Conservation (phyloP, 2,797 vertebrate species). For the Brachyrhaphis roseni region DNA sequence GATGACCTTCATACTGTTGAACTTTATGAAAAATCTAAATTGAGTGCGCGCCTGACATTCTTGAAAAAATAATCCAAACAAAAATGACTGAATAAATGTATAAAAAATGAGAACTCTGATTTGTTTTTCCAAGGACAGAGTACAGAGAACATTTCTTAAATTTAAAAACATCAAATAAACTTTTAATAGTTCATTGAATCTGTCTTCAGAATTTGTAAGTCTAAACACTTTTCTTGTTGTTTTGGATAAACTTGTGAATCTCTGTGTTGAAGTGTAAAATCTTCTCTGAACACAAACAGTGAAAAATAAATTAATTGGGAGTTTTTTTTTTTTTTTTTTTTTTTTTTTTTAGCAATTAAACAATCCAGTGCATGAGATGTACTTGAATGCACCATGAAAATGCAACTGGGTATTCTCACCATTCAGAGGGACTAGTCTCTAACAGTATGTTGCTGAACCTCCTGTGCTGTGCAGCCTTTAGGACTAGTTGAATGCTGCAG, state of each 20-base stretch:
- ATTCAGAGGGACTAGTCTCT: too few species aligned
- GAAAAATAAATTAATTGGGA: background rate
- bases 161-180: background rate
- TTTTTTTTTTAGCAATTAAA: background rate
- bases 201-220: background rate
- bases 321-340: too few species aligned
- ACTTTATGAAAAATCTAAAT: conserved; percentile 22
- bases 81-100: conserved; percentile 3
- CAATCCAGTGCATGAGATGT: background rate
- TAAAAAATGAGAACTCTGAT: conserved; percentile 8
- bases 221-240: background rate
- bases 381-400: background rate
- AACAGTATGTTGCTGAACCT: background rate
- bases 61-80: conserved; percentile 22
- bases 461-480: background rate
- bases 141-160: background rate
- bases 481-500: background rate
- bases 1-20: conserved; percentile 17
- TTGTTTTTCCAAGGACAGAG: background rate
- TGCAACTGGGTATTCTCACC: background rate
- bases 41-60: background rate
- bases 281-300: background rate
- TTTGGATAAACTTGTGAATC: background rate
- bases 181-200: background rate
- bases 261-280: background rate